Evolutionary conservation across 2,797 vertebrate genomes (phyloP).

Genomic region (Erithacus rubecula): DNA sequence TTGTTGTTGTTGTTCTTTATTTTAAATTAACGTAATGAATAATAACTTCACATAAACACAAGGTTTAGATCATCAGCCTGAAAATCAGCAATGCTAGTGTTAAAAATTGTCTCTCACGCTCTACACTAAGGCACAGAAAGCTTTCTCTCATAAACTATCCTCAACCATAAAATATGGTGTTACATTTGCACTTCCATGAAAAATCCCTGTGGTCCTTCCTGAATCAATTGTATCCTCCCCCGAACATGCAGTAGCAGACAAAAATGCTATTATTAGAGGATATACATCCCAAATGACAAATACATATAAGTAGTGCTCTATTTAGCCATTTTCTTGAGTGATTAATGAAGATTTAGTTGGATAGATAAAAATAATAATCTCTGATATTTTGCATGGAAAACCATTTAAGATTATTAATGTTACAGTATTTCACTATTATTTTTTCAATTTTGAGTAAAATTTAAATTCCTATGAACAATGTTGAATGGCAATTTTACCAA

Average conservation of each 20-base stretch:
- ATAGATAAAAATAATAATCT: neutral
- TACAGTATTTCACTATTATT: neutral
- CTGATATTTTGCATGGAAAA: neutral
- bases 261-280: conserved; percentile 7
- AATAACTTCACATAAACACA: neutral
- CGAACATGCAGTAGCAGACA: neutral
- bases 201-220: conserved; percentile 37
- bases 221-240: conserved; percentile 34
- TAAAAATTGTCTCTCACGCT: neutral
- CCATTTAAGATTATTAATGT: neutral
- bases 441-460: neutral
- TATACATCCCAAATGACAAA: conserved; percentile 27
- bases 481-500: neutral
- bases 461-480: neutral
- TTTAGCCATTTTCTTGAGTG: neutral
- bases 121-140: neutral
- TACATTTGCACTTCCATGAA: conserved; percentile 47
- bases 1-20: neutral
- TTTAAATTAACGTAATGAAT: neutral
- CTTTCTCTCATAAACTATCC: conserved; percentile 33
- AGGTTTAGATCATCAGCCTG: neutral
- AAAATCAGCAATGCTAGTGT: neutral
- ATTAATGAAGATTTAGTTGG: conserved; percentile 11
- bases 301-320: neutral
- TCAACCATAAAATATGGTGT: conserved; percentile 12